A percentile compares a stretch with the other conserved stretches of the same genome.
These are phyloP conservation scores for Carettochelys insculpta DNA, from an alignment of 2,113 vertebrate genomes.

Conservation along the genomic window DNA sequence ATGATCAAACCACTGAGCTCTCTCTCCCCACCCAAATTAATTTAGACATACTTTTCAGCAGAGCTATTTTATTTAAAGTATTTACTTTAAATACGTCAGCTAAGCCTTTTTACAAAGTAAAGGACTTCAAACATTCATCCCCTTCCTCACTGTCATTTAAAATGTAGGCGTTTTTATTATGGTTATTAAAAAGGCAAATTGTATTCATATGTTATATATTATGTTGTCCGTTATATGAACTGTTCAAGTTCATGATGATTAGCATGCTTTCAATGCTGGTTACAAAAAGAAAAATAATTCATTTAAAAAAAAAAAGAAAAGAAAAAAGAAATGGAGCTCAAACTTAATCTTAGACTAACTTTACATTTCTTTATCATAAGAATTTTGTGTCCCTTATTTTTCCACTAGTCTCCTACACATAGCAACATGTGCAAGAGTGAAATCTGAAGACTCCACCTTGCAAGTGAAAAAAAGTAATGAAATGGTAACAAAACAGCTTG, in stretches of 20 bases:
- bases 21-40: no score
- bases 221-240: not conserved
- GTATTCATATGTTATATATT: slow-evolving; percentile 13
- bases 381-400: not conserved
- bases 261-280: not conserved
- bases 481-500: not conserved
- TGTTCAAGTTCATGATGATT: not conserved
- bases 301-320: not conserved
- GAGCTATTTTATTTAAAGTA: slow-evolving; percentile 24
- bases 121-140: not conserved
- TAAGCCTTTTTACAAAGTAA: not conserved
- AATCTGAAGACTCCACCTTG: not conserved
- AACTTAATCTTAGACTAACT: slow-evolving; percentile 8
- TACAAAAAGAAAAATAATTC: not conserved
- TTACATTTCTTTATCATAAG: slow-evolving; percentile 36
- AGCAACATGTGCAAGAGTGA: not conserved
- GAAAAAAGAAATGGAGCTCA: not conserved
- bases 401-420: not conserved
- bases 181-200: slow-evolving; percentile 14
- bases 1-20: no score
- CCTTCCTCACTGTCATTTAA: not conserved
- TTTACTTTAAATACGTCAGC: no score
- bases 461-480: not conserved
- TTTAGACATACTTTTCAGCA: not conserved
- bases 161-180: not conserved